Evolutionary conservation across 2,888 invertebrate genomes (phyloP).

Genomic region (Lepidochrysops patricia): DNA sequence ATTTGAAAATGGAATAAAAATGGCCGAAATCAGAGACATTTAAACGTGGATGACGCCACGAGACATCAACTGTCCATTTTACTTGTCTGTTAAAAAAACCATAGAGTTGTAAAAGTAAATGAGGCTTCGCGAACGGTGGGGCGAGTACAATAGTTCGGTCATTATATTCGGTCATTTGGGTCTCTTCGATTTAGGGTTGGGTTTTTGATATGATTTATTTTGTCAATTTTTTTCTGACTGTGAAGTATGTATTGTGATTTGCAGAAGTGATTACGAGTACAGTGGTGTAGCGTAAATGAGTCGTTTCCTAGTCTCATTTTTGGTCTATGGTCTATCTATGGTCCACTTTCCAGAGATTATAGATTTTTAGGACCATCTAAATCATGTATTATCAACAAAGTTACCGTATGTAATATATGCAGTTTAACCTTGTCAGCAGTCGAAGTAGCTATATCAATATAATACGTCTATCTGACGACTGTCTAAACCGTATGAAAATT

Average conservation of each 20-base stretch:
- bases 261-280: neutral
- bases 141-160: conserved; percentile 69
- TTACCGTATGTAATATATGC: too few species aligned
- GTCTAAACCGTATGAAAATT: too few species aligned
- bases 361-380: too few species aligned
- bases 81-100: conserved; percentile 24
- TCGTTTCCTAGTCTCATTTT: too few species aligned
- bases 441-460: too few species aligned
- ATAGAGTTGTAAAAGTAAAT: conserved; percentile 16
- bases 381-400: too few species aligned
- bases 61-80: conserved; percentile 19
- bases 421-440: too few species aligned
- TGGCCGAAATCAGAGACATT: neutral
- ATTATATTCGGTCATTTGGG: conserved; percentile 71
- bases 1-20: neutral
- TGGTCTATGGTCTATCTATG: too few species aligned
- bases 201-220: conserved; percentile 33
- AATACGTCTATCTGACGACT: too few species aligned
- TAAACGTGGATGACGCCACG: conserved; percentile 13
- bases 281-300: too few species aligned
- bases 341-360: too few species aligned
- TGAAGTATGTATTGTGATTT: conserved; percentile 19
- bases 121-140: conserved; percentile 50
- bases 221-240: neutral
- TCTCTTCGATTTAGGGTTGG: conserved; percentile 38